Percentiles rank a stretch among this genome's conserved stretches.
Conservation (phyloP, 2,797 vertebrate species). For the Siniperca scherzeri region DNA sequence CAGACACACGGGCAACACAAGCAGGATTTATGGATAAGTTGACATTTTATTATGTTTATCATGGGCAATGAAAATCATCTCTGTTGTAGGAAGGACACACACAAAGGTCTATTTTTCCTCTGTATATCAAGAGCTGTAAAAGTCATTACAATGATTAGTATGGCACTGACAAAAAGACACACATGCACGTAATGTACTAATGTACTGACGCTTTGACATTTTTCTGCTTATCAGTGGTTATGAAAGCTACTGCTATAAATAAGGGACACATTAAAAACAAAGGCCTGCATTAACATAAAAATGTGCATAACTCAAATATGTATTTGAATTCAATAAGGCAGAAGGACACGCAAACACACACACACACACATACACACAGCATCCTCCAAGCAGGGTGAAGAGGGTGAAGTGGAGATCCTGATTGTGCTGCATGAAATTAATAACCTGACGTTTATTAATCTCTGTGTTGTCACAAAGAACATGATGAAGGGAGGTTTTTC, state of each 20-base stretch:
- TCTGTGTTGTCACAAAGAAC: neutral
- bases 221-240: conserved; percentile 39
- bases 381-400: neutral
- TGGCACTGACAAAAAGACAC: conserved; percentile 10
- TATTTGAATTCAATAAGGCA: conserved; percentile 12
- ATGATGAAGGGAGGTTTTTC: neutral
- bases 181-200: neutral
- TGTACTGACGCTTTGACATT: conserved; percentile 8
- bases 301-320: conserved; percentile 31
- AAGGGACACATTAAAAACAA: conserved; percentile 30
- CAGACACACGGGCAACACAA: conserved; percentile 27
- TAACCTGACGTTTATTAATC: conserved; percentile 32
- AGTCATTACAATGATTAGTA: conserved; percentile 48
- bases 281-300: conserved; percentile 40
- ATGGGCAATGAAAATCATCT: conserved; percentile 41
- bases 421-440: conserved; percentile 35
- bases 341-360: neutral
- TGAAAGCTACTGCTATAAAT: conserved; percentile 37
- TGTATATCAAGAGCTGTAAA: conserved; percentile 16
- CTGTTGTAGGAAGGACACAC: conserved; percentile 31
- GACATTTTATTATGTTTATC: conserved; percentile 66
- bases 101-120: neutral
- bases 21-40: conserved; percentile 50
- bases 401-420: conserved; percentile 14
- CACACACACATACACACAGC: neutral